A percentile compares a stretch with the other conserved stretches of the same genome.
phyloP scores from a whole-genome alignment of 2,888 invertebrate species.

The Pollenia labialis region DNA sequence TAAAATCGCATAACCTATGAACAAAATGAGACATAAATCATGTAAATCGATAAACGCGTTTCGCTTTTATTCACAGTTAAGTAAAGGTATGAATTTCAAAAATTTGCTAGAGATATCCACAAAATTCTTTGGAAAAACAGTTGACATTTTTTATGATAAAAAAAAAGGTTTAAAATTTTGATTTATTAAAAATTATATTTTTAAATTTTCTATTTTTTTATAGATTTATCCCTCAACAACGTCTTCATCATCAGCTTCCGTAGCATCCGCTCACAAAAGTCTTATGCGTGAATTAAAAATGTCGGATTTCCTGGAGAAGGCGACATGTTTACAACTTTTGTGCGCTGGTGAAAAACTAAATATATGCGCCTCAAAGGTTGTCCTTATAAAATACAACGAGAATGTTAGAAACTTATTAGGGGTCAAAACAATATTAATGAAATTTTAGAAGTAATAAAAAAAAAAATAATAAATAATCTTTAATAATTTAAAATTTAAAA shows the following conservation, averaged over 20 bases:
- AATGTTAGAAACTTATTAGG: constrained; percentile 92
- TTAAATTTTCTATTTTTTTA: constrained; percentile 27
- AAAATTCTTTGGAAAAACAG: too few species aligned
- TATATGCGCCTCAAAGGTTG: constrained; percentile 91
- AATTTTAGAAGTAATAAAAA: constrained; percentile 85
- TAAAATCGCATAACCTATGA: too few species aligned
- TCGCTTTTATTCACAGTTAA: too few species aligned
- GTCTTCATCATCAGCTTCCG: constrained; percentile 80
- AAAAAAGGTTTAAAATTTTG: not conserved
- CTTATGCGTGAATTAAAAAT: constrained; percentile 89
- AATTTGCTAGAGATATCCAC: too few species aligned
- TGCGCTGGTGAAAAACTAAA: constrained; percentile 92
- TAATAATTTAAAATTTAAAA: constrained; percentile 84
- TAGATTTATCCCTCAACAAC: constrained; percentile 83
- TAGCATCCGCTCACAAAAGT: constrained; percentile 80
- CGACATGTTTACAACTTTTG: constrained; percentile 91
- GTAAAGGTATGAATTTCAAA: too few species aligned
- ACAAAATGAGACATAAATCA: too few species aligned
- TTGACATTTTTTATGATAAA: too few species aligned
- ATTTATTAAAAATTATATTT: not conserved
- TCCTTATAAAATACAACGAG: constrained; percentile 93
- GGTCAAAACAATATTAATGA: constrained; percentile 90
- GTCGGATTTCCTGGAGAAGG: constrained; percentile 91
- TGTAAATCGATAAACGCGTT: too few species aligned
- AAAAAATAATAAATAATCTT: constrained; percentile 11